phyloP scores from a whole-genome alignment of 2,888 invertebrate genomes.

The Lasioglossum villosulum region DNA sequence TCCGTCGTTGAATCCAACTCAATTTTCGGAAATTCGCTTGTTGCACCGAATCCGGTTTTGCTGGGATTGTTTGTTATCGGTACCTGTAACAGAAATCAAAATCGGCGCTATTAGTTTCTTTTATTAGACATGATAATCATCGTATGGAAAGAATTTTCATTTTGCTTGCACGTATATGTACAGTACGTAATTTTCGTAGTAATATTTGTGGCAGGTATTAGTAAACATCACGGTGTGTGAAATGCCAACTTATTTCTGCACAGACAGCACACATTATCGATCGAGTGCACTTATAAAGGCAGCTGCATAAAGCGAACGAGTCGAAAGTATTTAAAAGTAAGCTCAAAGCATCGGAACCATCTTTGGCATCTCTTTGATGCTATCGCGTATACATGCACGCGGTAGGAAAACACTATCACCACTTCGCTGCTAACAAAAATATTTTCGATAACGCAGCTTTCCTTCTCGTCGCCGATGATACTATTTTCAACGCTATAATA shows the following conservation, averaged over 20 bases:
- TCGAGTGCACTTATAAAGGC: background rate
- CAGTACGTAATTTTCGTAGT: background rate
- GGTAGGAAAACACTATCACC: conserved; percentile 5
- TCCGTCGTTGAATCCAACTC: conserved; percentile 75
- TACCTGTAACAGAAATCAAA: conserved; percentile 84
- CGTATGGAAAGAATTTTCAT: background rate
- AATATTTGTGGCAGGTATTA: background rate
- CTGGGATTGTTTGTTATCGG: conserved; percentile 87
- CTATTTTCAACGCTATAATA: background rate
- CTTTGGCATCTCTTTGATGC: conserved; percentile 15
- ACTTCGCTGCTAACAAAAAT: conserved; percentile 15
- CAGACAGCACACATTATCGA: background rate
- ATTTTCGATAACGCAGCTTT: conserved; percentile 5
- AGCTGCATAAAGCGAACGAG: conserved; percentile 42
- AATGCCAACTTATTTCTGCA: background rate
- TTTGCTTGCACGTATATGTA: background rate
- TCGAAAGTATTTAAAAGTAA: conserved; percentile 8
- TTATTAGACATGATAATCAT: background rate
- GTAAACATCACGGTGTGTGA: background rate
- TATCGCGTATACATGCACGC: background rate
- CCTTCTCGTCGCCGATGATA: background rate
- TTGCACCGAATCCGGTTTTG: conserved; percentile 88
- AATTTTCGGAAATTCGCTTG: conserved; percentile 77
- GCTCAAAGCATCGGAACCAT: conserved; percentile 11
- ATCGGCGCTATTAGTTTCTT: background rate